Evolutionary conservation across 2,797 vertebrate species (phyloP).

Genomic region (Tadarida brasiliensis): DNA sequence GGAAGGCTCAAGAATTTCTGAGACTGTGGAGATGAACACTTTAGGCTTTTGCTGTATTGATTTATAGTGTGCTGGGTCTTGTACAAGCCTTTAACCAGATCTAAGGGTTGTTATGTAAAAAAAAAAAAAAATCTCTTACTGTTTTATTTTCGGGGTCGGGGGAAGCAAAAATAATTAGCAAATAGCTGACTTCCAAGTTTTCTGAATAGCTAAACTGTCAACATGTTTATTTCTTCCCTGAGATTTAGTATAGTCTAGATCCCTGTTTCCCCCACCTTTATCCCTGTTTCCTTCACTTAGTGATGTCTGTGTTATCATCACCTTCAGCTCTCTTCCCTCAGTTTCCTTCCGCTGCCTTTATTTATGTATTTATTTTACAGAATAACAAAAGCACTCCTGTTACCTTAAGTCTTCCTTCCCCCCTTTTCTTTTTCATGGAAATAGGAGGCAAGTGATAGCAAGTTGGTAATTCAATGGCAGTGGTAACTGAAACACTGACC

Average conservation of each 20-base stretch:
- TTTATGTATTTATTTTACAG: constrained; percentile 60
- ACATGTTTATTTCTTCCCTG: constrained; percentile 9
- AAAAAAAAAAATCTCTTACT: not conserved
- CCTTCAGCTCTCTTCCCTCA: not conserved
- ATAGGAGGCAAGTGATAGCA: constrained; percentile 74
- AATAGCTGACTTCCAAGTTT: constrained; percentile 62
- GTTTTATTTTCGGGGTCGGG: not conserved
- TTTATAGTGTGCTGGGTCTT: constrained; percentile 48
- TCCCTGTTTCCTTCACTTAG: not conserved
- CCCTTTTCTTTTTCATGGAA: constrained; percentile 75
- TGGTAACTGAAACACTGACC: constrained; percentile 78
- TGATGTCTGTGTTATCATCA: not conserved
- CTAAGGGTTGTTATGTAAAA: not conserved
- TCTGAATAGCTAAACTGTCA: constrained; percentile 51
- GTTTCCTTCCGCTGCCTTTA: not conserved
- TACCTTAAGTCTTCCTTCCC: constrained; percentile 12
- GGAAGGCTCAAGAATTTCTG: constrained; percentile 23
- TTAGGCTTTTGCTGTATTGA: constrained; percentile 19
- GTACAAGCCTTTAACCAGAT: constrained; percentile 50
- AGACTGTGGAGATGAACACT: not conserved
- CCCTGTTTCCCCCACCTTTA: not conserved
- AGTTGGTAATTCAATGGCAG: constrained; percentile 54
- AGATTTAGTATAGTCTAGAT: not conserved
- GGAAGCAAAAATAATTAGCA: not conserved
- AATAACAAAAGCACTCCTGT: constrained; percentile 46